A percentile compares a stretch with the other conserved stretches of the same genome.
Conservation (phyloP, 1,140 invertebrate genomes). For the Ceratina australensis region DNA sequence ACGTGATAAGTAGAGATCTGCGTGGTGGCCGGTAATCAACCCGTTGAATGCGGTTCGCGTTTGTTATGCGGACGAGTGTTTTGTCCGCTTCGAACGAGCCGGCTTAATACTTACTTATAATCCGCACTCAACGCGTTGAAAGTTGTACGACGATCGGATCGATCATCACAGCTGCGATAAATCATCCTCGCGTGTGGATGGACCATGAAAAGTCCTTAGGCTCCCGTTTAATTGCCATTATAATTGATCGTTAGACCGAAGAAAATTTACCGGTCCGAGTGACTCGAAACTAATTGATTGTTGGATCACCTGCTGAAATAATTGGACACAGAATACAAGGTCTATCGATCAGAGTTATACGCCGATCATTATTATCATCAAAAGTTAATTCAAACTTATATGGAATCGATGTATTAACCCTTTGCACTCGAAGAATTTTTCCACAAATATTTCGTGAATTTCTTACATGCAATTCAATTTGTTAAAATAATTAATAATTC, state of each 20-base stretch:
- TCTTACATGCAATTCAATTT: too few relatives aligned
- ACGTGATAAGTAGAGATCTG: conserved; percentile 6
- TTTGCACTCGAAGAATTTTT: too few relatives aligned
- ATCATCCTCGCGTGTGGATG: neutral
- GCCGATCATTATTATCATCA: too few relatives aligned
- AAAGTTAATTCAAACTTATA: too few relatives aligned
- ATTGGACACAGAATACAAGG: neutral
- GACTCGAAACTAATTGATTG: neutral
- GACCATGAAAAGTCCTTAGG: neutral
- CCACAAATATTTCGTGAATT: too few relatives aligned
- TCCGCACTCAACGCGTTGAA: neutral
- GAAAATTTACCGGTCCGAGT: neutral
- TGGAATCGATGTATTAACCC: too few relatives aligned
- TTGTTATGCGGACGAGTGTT: too few relatives aligned
- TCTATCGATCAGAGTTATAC: too few relatives aligned
- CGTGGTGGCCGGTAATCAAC: conserved; percentile 11
- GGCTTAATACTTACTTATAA: neutral
- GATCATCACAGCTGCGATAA: too few relatives aligned
- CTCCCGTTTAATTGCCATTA: neutral
- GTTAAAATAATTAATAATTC: too few relatives aligned
- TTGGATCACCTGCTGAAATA: neutral
- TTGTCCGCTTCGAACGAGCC: too few relatives aligned
- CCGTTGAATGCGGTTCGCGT: too few relatives aligned
- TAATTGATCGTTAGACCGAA: neutral
- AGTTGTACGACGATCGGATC: neutral